Evolutionary conservation across 2,113 vertebrate genomes (phyloP).

Genomic region (Ramphastos sulfuratus): DNA sequence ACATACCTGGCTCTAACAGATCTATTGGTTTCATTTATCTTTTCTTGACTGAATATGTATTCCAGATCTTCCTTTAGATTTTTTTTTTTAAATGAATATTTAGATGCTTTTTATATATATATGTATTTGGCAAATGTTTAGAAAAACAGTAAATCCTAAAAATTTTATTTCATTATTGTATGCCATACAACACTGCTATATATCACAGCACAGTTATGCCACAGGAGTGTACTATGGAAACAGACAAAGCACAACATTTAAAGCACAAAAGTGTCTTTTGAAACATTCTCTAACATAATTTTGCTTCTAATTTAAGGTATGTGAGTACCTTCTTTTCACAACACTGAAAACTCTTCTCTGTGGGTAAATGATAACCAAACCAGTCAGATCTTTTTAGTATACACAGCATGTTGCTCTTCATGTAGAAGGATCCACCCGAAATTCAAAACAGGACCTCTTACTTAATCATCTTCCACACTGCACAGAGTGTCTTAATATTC

Average conservation of each 20-base stretch:
- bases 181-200: no score
- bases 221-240: no score
- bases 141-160: no score
- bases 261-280: neutral
- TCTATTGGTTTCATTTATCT: no score
- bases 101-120: no score
- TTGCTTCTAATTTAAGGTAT: neutral
- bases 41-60: no score
- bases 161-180: no score
- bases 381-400: neutral
- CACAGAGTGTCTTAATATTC: neutral
- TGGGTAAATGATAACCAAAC: neutral
- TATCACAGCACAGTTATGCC: no score
- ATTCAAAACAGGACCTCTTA: constrained; percentile 17
- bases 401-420: neutral
- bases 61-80: no score
- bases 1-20: no score
- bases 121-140: no score
- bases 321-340: neutral
- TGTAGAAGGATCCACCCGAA: neutral
- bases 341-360: neutral
- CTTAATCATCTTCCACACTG: neutral
- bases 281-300: neutral
- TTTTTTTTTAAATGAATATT: no score
- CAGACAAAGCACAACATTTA: neutral